phyloP scores from a whole-genome alignment of 2,888 invertebrate species.

The Scaptomyza cyrtandrae region DNA sequence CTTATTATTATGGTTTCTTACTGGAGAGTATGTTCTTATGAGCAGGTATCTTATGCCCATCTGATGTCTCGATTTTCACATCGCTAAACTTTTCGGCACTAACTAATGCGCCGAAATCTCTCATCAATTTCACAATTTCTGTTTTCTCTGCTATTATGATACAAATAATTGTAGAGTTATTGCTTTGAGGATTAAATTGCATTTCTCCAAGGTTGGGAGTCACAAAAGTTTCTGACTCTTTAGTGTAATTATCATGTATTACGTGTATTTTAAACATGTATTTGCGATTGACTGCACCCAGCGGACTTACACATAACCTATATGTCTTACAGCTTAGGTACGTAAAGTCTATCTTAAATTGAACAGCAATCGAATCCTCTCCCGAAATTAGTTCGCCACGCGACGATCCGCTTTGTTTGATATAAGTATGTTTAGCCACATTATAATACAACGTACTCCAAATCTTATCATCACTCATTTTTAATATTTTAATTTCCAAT shows the following conservation, averaged over 20 bases:
- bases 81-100: background rate
- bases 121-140: background rate
- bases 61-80: background rate
- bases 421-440: background rate
- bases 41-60: background rate
- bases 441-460: background rate
- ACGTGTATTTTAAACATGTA: background rate
- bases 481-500: background rate
- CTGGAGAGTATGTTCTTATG: background rate
- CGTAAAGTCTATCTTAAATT: background rate
- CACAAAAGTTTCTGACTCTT: background rate
- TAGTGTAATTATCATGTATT: too few species aligned
- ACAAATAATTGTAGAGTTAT: too few species aligned
- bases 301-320: background rate
- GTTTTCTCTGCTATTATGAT: too few species aligned
- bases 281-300: background rate
- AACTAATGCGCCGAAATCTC: background rate
- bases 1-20: background rate
- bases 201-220: background rate
- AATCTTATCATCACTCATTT: background rate
- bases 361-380: background rate
- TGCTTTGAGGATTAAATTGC: too few species aligned
- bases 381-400: too few species aligned
- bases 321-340: background rate
- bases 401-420: too few species aligned